Conservation (phyloP, 2,797 vertebrate species). For the Botia kubotai region DNA sequence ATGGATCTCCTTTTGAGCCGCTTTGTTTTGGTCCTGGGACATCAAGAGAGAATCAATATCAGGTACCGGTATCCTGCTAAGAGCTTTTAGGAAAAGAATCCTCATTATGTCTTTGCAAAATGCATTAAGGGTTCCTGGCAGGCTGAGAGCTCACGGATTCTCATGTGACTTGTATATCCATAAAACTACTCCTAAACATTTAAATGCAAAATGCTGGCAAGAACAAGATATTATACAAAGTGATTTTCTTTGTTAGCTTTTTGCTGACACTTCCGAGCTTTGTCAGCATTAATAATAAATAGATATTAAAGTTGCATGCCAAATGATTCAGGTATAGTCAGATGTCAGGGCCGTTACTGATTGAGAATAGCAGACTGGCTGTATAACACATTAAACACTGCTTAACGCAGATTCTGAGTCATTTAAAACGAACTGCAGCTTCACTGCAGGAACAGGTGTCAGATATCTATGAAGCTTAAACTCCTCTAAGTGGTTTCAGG, state of each 20-base stretch:
- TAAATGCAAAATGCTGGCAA: constrained; percentile 3
- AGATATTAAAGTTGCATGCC: background rate
- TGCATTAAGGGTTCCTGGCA: constrained; percentile 72
- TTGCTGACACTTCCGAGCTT: background rate
- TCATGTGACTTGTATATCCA: constrained; percentile 2
- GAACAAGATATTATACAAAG: background rate
- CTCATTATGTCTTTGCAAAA: constrained; percentile 49
- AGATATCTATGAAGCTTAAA: constrained; percentile 10
- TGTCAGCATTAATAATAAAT: constrained; percentile 27
- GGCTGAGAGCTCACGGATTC: constrained; percentile 10
- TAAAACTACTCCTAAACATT: constrained; percentile 21
- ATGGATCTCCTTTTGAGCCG: constrained; percentile 49
- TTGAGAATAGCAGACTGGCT: background rate
- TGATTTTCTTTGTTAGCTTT: background rate
- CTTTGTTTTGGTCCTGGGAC: constrained; percentile 58
- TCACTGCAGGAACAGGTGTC: background rate
- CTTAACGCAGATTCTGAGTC: background rate
- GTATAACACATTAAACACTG: background rate
- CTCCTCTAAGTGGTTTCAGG: constrained; percentile 10
- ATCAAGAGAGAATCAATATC: constrained; percentile 66
- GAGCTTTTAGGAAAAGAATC: constrained; percentile 76
- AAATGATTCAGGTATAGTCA: background rate
- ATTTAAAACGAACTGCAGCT: background rate
- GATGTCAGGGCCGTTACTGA: background rate
- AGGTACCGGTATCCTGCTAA: constrained; percentile 62